These are phyloP conservation scores for Diadromus collaris DNA, from an alignment of 2,888 invertebrate species.

Conservation along the genomic window DNA sequence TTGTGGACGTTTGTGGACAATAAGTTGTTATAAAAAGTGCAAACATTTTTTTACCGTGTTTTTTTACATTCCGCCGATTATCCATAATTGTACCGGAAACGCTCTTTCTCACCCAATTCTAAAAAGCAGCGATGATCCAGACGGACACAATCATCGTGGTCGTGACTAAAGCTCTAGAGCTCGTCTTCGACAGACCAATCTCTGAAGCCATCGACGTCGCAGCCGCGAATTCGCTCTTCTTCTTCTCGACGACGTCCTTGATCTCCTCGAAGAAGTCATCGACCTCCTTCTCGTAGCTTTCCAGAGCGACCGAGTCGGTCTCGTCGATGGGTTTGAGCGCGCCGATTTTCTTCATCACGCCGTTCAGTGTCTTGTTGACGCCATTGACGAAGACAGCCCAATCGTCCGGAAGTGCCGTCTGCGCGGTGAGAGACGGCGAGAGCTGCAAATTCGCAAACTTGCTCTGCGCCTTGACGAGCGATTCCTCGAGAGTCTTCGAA, in stretches of 20 bases:
- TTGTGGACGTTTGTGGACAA: too few species aligned
- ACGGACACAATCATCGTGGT: background rate
- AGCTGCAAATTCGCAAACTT: slow-evolving; percentile 32
- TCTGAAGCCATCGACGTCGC: slow-evolving; percentile 14
- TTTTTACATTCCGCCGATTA: background rate
- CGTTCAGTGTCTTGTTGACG: slow-evolving; percentile 27
- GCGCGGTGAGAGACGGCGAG: background rate
- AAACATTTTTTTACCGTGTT: too few species aligned
- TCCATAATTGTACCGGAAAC: background rate
- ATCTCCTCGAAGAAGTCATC: slow-evolving; percentile 24
- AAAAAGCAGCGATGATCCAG: background rate
- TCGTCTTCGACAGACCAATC: background rate
- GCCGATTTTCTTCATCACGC: slow-evolving; percentile 29
- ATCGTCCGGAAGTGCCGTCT: slow-evolving; percentile 11
- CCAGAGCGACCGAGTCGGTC: background rate
- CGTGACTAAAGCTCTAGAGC: background rate
- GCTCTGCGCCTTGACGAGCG: slow-evolving; percentile 22
- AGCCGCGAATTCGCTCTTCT: slow-evolving; percentile 29
- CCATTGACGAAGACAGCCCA: slow-evolving; percentile 36
- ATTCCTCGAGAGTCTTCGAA: slow-evolving; percentile 18
- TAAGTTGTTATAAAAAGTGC: too few species aligned
- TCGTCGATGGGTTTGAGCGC: slow-evolving; percentile 13
- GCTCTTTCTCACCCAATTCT: background rate
- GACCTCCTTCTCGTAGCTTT: slow-evolving; percentile 33
- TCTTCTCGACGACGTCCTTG: slow-evolving; percentile 16